Conservation (phyloP, 2,113 vertebrate genomes). For the Oreochromis niloticus region DNA sequence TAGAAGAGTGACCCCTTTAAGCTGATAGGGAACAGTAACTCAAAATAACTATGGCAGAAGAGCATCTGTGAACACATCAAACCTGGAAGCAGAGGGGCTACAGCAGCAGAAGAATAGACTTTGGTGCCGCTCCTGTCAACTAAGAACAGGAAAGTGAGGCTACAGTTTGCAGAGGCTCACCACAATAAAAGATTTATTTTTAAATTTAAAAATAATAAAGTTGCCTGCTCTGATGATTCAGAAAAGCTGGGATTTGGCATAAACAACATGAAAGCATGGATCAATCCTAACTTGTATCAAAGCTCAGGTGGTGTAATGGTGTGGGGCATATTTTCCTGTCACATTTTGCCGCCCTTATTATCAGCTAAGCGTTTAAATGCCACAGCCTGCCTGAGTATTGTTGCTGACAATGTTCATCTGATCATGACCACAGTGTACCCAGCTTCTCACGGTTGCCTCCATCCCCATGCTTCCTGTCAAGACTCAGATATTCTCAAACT, state of each 20-base stretch:
- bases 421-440: background rate
- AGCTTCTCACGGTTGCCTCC: background rate
- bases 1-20: background rate
- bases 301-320: background rate
- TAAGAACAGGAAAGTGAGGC: background rate
- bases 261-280: background rate
- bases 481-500: background rate
- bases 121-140: background rate
- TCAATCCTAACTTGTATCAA: background rate
- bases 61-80: background rate
- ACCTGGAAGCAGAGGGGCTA: background rate
- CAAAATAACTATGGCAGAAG: background rate
- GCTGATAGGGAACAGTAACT: background rate
- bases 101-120: background rate
- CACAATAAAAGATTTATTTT: background rate
- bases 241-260: background rate
- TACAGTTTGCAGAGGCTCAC: background rate
- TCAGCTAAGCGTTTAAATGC: background rate
- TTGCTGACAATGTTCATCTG: background rate
- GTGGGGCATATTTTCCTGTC: background rate
- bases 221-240: background rate
- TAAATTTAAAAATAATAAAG: background rate
- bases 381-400: background rate
- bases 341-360: background rate
- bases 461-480: background rate